These are phyloP conservation scores for Hedya salicella DNA, from an alignment of 2,888 invertebrate genomes.

Conservation along the genomic window DNA sequence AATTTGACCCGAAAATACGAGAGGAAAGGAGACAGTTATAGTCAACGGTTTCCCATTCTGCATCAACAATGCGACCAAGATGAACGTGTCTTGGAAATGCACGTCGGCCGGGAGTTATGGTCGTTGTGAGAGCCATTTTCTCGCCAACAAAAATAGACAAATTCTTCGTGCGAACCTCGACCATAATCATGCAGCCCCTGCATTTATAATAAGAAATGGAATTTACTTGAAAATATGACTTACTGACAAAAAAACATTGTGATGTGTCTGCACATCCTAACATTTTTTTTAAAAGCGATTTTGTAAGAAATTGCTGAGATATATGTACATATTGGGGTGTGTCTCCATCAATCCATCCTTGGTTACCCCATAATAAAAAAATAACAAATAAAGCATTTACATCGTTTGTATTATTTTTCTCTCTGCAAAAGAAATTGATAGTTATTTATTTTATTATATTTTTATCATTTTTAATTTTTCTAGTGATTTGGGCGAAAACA, in stretches of 20 bases:
- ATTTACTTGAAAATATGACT: neutral
- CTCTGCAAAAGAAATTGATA: no score
- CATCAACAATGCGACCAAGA: neutral
- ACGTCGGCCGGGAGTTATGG: slow-evolving; percentile 19
- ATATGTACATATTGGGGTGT: no score
- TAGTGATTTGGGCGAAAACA: slow-evolving; percentile 26
- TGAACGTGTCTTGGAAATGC: slow-evolving; percentile 34
- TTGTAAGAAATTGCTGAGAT: no score
- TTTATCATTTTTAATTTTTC: no score
- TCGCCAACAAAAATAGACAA: neutral
- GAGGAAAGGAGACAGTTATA: slow-evolving; percentile 14
- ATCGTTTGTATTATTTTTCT: no score
- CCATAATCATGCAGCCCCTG: slow-evolving; percentile 4
- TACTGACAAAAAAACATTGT: no score
- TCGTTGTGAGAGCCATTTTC: slow-evolving; percentile 40
- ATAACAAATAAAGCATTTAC: no score
- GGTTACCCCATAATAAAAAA: no score
- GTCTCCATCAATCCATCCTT: no score
- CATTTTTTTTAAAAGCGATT: no score
- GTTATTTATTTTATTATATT: no score
- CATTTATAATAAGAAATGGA: neutral
- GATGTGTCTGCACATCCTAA: no score
- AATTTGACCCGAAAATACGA: slow-evolving; percentile 7
- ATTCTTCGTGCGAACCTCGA: slow-evolving; percentile 12
- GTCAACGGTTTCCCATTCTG: slow-evolving; percentile 22